phyloP scores from a whole-genome alignment of 2,797 vertebrate species.

The Natrix natrix region DNA sequence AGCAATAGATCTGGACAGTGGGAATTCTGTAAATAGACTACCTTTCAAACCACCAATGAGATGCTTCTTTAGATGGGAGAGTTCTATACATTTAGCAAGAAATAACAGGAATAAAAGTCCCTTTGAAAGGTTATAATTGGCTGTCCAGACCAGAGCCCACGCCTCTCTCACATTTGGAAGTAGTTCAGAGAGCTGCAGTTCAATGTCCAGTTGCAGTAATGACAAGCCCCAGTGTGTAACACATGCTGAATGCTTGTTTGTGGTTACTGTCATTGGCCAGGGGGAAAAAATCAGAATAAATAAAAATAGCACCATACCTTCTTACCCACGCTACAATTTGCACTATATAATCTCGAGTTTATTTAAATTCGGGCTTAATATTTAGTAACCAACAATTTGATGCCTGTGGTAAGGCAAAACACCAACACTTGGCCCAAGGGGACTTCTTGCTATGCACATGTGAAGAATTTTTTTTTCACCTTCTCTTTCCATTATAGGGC shows the following conservation, averaged over 20 bases:
- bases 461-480: neutral
- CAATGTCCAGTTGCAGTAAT: slow-evolving; percentile 63
- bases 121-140: slow-evolving; percentile 26
- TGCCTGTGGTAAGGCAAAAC: slow-evolving; percentile 49
- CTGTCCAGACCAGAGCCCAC: slow-evolving; percentile 12
- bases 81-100: slow-evolving; percentile 34
- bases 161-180: slow-evolving; percentile 35
- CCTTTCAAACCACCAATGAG: neutral
- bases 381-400: slow-evolving; percentile 76
- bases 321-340: slow-evolving; percentile 62
- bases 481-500: neutral
- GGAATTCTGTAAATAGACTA: neutral
- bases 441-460: neutral
- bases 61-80: neutral
- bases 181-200: slow-evolving; percentile 17
- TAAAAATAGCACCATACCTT: slow-evolving; percentile 71
- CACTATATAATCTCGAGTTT: slow-evolving; percentile 65
- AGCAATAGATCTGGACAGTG: neutral
- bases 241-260: slow-evolving; percentile 67
- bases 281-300: slow-evolving; percentile 40
- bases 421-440: slow-evolving; percentile 44
- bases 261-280: slow-evolving; percentile 64
- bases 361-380: slow-evolving; percentile 67
- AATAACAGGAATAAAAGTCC: slow-evolving; percentile 47
- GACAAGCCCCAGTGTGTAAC: slow-evolving; percentile 60